Base-by-base conservation (phyloP, 2,888 invertebrate species). In the Agrotis exclamationis region DNA sequence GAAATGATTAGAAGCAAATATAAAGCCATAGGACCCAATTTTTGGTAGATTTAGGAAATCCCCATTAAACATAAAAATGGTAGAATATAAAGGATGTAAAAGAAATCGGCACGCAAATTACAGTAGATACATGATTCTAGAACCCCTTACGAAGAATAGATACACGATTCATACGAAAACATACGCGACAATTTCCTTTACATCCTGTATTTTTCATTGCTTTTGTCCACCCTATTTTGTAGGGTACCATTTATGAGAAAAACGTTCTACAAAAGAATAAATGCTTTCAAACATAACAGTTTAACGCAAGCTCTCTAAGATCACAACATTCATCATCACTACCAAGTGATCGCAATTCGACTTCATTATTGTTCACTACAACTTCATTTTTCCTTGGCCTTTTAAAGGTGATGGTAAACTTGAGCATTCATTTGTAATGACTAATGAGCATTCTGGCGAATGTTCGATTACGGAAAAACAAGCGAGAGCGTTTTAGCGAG, bases 191-290 rank as follows among this genome's bases (percentile, higher is more conserved):
- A 11, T 39, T 9, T 2, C 39, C 39, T 2, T 39, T 39, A 39
- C 39, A 33, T 11, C 39, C 39, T 39, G 11, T 24, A 56, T 56
- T 44, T 45, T 6, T 56, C 16, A 70, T 45, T 45, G 0, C 63
- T 45, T 33, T 57, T 50, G 5, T n/a, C 16, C 20, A 39, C 2
- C 2, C 33, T 9, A 39, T 39, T 63, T 44, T 28, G 4, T 1
- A 24, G 44, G n/a, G n/a, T n/a, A 44, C 3, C 28, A 28, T 47
- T 39, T 9, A 0, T 39, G 5, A 16, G 13, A 63, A 18, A 14
- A 63, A 28, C 18, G 20, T 13, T 71, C 44, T 54, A 71, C 47
- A 54, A 47, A 60, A 53, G 6, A 71, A 5, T 71, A n/a, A 62
- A 71, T 62, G n/a, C 39, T 48, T 48, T 54, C 11, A 33, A 56